phyloP scores from a whole-genome alignment of 92 coral and sea anemone species.

The Porites rus region DNA sequence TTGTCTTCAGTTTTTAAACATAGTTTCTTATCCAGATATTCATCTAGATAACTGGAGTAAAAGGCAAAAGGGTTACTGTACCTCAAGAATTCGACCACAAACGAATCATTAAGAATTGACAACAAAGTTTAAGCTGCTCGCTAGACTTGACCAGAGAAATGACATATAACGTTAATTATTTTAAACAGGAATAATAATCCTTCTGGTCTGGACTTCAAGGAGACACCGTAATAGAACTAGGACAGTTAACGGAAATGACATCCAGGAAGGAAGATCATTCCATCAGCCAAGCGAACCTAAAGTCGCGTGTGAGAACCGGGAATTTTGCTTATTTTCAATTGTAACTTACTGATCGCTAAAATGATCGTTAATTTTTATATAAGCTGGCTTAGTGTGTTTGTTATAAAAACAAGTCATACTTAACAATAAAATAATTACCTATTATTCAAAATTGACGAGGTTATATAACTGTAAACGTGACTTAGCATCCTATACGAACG shows the following conservation, averaged over 20 bases:
- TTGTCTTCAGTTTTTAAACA: too few relatives aligned
- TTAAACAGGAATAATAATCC: too few relatives aligned
- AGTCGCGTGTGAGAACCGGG: background rate
- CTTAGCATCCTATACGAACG: too few relatives aligned
- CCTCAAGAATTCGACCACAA: background rate
- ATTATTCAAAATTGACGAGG: too few relatives aligned
- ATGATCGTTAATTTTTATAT: too few relatives aligned
- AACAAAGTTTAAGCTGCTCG: background rate
- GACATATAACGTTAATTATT: background rate
- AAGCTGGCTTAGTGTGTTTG: too few relatives aligned
- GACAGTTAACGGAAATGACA: background rate
- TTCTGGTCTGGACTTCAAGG: background rate
- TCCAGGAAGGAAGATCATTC: background rate
- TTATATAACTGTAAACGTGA: too few relatives aligned
- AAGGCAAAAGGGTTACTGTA: background rate
- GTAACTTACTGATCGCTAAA: too few relatives aligned
- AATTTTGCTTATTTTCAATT: background rate
- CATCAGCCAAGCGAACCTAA: background rate
- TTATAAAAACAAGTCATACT: too few relatives aligned
- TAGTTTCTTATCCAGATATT: background rate
- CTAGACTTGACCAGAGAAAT: background rate
- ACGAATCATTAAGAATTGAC: background rate
- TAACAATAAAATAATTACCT: too few relatives aligned
- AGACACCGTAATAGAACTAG: background rate
- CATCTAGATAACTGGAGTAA: background rate